Percentiles rank a stretch among this genome's conserved stretches.
Evolutionary conservation across 2,888 invertebrate species (phyloP).

Genomic region (Ethmia dodecea): DNA sequence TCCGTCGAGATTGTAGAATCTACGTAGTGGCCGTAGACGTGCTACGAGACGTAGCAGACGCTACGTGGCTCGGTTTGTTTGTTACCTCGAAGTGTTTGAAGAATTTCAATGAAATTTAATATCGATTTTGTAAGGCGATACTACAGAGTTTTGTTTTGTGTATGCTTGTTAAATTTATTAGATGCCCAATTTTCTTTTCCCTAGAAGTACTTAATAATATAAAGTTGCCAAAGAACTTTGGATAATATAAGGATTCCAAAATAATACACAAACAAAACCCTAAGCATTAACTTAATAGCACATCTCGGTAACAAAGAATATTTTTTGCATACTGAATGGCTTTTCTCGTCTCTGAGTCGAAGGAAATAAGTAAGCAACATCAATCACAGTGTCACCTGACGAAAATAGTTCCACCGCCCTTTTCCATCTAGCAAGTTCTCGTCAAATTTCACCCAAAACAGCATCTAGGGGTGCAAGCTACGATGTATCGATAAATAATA

Average conservation of each 20-base stretch:
- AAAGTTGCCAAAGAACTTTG: too few species aligned
- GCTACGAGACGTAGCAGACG: conserved; percentile 13
- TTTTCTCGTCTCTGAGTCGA: conserved; percentile 19
- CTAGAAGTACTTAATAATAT: too few species aligned
- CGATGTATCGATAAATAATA: too few species aligned
- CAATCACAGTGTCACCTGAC: conserved; percentile 57
- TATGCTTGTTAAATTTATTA: background rate
- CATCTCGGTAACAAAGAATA: background rate
- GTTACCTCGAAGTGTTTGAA: too few species aligned
- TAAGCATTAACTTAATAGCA: too few species aligned
- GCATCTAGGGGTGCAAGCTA: too few species aligned
- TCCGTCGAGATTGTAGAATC: conserved; percentile 32
- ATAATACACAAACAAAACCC: too few species aligned
- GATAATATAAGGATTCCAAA: too few species aligned
- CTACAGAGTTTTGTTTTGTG: background rate
- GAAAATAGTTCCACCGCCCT: conserved; percentile 34
- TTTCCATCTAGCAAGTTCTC: background rate
- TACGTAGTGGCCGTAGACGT: conserved; percentile 14
- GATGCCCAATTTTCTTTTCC: too few species aligned
- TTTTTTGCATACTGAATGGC: background rate
- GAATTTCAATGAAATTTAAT: background rate
- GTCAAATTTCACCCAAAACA: too few species aligned
- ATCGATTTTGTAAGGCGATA: too few species aligned
- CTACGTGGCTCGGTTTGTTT: background rate
- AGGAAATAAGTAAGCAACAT: conserved; percentile 38